These are phyloP conservation scores for Dufourea novaeangliae DNA, from an alignment of 1,140 invertebrate species.

Conservation along the genomic window DNA sequence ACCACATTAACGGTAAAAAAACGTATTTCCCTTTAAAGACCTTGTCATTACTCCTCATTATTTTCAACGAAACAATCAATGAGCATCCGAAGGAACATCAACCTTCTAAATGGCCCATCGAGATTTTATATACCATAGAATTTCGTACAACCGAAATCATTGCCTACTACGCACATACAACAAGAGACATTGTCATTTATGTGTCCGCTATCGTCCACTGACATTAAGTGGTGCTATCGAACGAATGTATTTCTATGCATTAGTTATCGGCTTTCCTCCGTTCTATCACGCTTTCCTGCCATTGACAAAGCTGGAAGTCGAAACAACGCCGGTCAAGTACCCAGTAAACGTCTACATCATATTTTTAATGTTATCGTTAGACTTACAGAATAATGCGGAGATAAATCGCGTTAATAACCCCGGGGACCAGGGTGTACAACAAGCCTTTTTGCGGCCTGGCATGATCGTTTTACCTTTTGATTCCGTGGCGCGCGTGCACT, in stretches of 20 bases:
- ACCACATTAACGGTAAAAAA: too few relatives aligned
- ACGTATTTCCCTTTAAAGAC: too few relatives aligned
- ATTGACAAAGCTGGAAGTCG: background rate
- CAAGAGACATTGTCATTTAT: background rate
- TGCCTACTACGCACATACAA: too few relatives aligned
- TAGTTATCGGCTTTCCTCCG: background rate
- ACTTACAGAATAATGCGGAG: constrained; percentile 19
- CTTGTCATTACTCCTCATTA: too few relatives aligned
- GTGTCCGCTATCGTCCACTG: background rate
- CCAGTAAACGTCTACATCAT: constrained; percentile 12
- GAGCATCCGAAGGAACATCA: too few relatives aligned
- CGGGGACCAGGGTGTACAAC: background rate
- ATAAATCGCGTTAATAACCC: constrained; percentile 43
- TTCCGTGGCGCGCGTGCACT: background rate
- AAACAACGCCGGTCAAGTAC: background rate
- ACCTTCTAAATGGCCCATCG: too few relatives aligned
- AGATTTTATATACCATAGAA: too few relatives aligned
- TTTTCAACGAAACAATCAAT: too few relatives aligned
- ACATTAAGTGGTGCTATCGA: background rate
- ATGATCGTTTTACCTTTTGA: constrained; percentile 7
- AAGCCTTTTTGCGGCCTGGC: background rate
- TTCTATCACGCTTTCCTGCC: background rate
- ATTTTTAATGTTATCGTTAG: background rate
- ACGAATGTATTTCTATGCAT: background rate
- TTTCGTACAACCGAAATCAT: too few relatives aligned